Percentiles rank a stretch among this genome's conserved stretches.
Conservation (phyloP, 2,888 invertebrate genomes). For the Baronia brevicornis region DNA sequence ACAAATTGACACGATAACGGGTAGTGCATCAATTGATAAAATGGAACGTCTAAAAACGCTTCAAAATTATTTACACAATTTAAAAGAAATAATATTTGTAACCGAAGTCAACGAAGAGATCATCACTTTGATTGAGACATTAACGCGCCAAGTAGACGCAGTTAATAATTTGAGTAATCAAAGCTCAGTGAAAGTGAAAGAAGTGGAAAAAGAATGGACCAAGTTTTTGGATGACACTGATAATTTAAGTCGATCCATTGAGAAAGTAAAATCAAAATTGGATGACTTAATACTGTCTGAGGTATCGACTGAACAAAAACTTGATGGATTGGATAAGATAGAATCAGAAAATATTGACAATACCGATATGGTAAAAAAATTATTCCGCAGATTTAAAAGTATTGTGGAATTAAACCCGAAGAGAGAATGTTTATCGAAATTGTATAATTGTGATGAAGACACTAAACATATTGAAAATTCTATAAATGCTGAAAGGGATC, state of each 20-base stretch:
- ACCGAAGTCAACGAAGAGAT: constrained; percentile 80
- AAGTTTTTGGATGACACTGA: constrained; percentile 80
- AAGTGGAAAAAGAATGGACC: constrained; percentile 81
- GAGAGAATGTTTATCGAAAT: constrained; percentile 79
- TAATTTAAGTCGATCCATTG: constrained; percentile 70
- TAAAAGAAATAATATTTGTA: constrained; percentile 80
- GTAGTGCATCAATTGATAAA: constrained; percentile 37
- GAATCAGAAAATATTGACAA: constrained; percentile 80
- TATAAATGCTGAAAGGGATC: constrained; percentile 83
- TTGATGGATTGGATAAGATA: constrained; percentile 81
- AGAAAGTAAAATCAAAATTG: constrained; percentile 66
- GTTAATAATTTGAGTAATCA: constrained; percentile 78
- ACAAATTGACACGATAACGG: constrained; percentile 50
- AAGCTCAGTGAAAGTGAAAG: constrained; percentile 57
- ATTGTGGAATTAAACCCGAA: constrained; percentile 82
- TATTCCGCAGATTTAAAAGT: constrained; percentile 78
- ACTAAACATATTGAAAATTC: constrained; percentile 81
- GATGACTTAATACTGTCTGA: constrained; percentile 78
- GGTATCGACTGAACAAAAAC: constrained; percentile 78
- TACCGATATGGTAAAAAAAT: constrained; percentile 74
- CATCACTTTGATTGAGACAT: constrained; percentile 75
- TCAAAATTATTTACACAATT: constrained; percentile 75
- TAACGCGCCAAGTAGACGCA: constrained; percentile 80
- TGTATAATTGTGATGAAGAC: constrained; percentile 79
- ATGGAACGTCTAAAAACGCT: constrained; percentile 47